Base-by-base conservation (phyloP, 1,140 invertebrate species). In the Euschistus heros region DNA sequence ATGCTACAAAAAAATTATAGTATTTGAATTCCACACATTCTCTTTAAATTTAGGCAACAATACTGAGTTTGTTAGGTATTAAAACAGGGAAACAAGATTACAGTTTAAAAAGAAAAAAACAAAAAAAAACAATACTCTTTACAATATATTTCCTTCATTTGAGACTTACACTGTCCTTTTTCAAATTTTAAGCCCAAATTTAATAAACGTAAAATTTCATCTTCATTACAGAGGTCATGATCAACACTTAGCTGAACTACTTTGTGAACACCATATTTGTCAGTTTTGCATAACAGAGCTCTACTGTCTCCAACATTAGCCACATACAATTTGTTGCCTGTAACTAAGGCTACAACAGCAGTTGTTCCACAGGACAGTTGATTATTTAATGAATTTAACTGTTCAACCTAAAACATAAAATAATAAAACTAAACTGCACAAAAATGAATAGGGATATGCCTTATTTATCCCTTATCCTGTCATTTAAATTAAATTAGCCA, bases 241-340 rank as follows among this genome's bases (percentile, higher is more conserved):
- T 94, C 90, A 0, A 87, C 82, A 46, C 85, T 90, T 42, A 94
- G 74, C 72, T 94, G 91, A 10, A 85, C 79, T 0, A 94, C 89
- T 72, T 86, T 80, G 46, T 92, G 74, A n/a, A 91, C 88, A 46
- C 86, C 84, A 73, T 91, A 87, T 37, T 80, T 78, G 73, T 92
- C 91, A 1, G 86, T 91, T 75, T 85, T 85, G 69, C 91, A 92
- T 1, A 95, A 76, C 20, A 94, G 74, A 0, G 89, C 90, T 70
- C 91, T 78, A 24, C 84, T 81, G 65, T 89, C 84, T 5, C 91
- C 88, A 26, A 93, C 84, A 79, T 93, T 94, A 0, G 89, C 89
- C 0, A 94, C 86, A 74, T 86, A 94, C 0, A 95, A 76, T 74
- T 79, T 85, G 65, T 84, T 80, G 65, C 83, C 81, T 67, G 85